Conservation (phyloP, 2,797 vertebrate genomes). For the Mormyrops boulengeri region DNA sequence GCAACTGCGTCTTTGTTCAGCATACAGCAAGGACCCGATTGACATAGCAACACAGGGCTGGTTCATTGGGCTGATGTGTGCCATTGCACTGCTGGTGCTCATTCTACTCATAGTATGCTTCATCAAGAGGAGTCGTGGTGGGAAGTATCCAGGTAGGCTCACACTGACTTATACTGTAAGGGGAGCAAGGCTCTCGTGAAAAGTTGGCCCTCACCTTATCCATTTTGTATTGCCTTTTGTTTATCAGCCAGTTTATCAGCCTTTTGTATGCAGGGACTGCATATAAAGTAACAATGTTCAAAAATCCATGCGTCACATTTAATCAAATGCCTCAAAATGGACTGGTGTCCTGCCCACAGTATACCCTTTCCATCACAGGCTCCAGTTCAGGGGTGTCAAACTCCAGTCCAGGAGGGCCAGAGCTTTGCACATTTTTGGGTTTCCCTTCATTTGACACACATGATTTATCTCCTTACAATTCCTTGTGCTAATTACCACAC, state of each 20-base stretch:
- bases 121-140: constrained; percentile 95
- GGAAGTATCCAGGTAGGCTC: constrained; percentile 86
- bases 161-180: background rate
- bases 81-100: constrained; percentile 90
- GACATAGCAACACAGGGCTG: constrained; percentile 97
- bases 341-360: background rate
- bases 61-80: constrained; percentile 99
- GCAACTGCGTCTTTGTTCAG: constrained; percentile 47
- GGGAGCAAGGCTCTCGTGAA: background rate
- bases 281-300: background rate
- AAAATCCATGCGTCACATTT: background rate
- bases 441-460: background rate
- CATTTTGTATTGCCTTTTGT: background rate
- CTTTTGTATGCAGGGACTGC: background rate
- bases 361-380: background rate
- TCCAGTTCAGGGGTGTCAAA: background rate
- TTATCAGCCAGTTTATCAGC: too few relatives aligned
- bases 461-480: background rate
- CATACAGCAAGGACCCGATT: constrained; percentile 86
- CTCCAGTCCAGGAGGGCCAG: background rate
- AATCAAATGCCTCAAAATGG: background rate
- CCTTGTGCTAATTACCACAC: background rate
- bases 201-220: background rate
- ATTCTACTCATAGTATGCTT: constrained; percentile 96
- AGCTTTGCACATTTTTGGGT: background rate